Evolutionary conservation across 2,797 vertebrate species (phyloP), one percentile per base, ranked within the genome.

Genomic region (Arctocebus calabarensis): DNA sequence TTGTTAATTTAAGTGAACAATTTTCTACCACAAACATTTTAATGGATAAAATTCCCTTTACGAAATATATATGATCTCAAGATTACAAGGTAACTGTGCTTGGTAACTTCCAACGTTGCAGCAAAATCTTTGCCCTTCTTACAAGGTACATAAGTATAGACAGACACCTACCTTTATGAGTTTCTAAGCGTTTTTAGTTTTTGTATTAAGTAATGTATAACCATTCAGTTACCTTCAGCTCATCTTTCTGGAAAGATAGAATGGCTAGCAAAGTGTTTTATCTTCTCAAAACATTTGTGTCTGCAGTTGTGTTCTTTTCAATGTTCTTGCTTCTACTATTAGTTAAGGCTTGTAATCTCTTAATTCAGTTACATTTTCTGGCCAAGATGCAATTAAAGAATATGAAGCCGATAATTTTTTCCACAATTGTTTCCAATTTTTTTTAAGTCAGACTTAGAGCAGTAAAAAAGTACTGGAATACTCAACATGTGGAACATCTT

Each of bases 311-410:
- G 4, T 88, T 78, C 7, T 94, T 86, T 91, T 84, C 86, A 93
- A 17, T 79, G 87, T 84, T 95, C 75, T 82, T 82, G 23, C 25
- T 61, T 84, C 71, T n/a, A 45, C 64, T 92, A 23, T 81, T 79
- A 81, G 11, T 71, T 94, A 77, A 86, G 75, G 37, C 79, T 91
- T 82, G 7, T 19, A 88, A 43, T 52, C 34, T 91, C 52, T 85
- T 94, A 43, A 45, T 83, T 95, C n/a, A 55, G 37, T 90, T 88
- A 70, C 29, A 34, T 83, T 95, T 97, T 94, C 85, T 95, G 70
- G 40, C 62, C 71, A 94, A 92, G 86, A 32, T 52, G 7, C 70
- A 96, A 32, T 95, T 57, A 61, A 95, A 85, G 59, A 86, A 52
- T 77, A 71, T 82, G 55, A 45, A 93, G 40, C 64, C 61, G 84